Conservation (phyloP, 2,888 invertebrate species). For the Aporophyla nigra region DNA sequence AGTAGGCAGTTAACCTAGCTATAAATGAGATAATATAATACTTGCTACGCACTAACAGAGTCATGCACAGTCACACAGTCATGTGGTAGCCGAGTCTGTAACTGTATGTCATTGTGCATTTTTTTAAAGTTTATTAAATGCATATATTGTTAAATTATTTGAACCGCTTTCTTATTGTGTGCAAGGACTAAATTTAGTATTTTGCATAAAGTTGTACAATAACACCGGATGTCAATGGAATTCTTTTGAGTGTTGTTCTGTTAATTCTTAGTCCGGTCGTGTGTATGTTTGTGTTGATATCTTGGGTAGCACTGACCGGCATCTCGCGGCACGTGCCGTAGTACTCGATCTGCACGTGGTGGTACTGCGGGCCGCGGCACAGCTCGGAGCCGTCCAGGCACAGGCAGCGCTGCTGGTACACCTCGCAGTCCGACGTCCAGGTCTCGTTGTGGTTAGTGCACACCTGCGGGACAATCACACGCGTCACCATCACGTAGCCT, state of each 20-base stretch:
- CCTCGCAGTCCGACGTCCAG: slow-evolving; percentile 98
- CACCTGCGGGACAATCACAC: slow-evolving; percentile 87
- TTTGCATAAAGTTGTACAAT: background rate
- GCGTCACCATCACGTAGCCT: background rate
- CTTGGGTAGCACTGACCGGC: slow-evolving; percentile 88
- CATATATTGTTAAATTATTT: background rate
- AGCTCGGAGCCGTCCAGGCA: slow-evolving; percentile 94
- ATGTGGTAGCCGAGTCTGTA: background rate
- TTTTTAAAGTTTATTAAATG: background rate
- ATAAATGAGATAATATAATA: background rate
- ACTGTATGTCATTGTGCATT: background rate
- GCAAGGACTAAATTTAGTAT: background rate
- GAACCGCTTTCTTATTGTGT: background rate
- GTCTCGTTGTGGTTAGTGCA: slow-evolving; percentile 99
- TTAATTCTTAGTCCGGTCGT: background rate
- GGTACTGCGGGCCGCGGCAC: slow-evolving; percentile 94
- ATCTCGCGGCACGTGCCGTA: slow-evolving; percentile 96
- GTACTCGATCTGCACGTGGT: slow-evolving; percentile 98
- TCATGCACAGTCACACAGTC: background rate
- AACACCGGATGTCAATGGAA: background rate
- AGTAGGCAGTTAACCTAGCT: background rate
- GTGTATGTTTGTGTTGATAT: background rate
- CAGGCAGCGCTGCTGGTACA: slow-evolving; percentile 97
- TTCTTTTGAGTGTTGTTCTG: background rate
- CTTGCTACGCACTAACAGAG: background rate